Base-by-base conservation (phyloP, 1,140 invertebrate species). In the Trichomalopsis sarcophagae region DNA sequence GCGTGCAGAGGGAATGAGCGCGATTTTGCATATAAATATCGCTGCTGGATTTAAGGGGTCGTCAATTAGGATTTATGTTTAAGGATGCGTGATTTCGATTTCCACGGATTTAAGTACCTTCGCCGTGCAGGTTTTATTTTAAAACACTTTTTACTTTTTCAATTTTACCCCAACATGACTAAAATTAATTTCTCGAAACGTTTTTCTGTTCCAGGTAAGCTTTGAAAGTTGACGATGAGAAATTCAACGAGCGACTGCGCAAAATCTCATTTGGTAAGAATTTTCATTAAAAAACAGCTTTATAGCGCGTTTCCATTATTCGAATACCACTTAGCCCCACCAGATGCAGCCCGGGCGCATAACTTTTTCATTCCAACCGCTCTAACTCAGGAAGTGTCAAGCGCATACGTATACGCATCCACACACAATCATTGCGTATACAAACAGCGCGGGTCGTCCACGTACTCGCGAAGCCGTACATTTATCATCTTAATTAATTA, bases 401-500 rank as follows among this genome's bases (percentile, higher is more conserved):
- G 0, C 2, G 33, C 21, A 30, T 30, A 36, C 13, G 30, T 47
- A 62, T 40, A 17, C 3, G 33, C 21, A 77, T 10, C 9, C 21
- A 5, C 75, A 27, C n/a, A 71, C 27, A 33, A 71, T 33, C 73
- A 17, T 10, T 17, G 10, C 33, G 33, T 36, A 36, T 36, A 21
- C 21, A 75, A 23, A 66, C 62, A 6, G 21, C 14, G 17, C 62
- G 21, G 27, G 1, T 11, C 33, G 36, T 75, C 10, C 21, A 75
- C 14, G 40, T 23, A 50, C 40, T 21, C 78, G 7, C 23, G 62
- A 30, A 21, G 44, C 30, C 27, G 69, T 40, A 69, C 33, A 79
- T 82, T 82, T 40, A 81, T 81, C 73, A 76, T 85, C 47, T 86
- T 82, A 82, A 86, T 78, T 86, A 82, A 86, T 86, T 82, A 80